These are phyloP conservation scores for Rhinogobius similis DNA, from an alignment of 2,113 vertebrate species.

Conservation along the genomic window DNA sequence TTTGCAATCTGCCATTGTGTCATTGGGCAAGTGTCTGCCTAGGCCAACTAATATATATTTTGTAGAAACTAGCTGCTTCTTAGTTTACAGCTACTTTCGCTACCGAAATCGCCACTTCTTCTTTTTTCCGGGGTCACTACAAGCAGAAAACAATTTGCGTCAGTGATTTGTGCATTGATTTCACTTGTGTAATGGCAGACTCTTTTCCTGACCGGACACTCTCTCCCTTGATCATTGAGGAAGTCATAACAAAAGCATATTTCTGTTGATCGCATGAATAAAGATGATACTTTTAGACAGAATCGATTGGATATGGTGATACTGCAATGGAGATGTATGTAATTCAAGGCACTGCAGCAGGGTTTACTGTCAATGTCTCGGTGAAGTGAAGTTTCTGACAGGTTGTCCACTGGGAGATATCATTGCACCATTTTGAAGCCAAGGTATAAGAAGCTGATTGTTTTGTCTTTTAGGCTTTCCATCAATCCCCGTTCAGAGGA, in stretches of 20 bases:
- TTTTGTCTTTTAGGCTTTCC: background rate
- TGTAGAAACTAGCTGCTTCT: background rate
- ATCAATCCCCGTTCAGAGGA: background rate
- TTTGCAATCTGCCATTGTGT: no score
- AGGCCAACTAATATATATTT: no score
- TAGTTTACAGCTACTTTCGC: background rate
- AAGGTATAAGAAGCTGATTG: constrained; percentile 13
- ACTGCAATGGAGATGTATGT: background rate
- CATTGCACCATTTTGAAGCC: constrained; percentile 27
- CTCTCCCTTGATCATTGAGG: background rate
- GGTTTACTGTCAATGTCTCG: constrained; percentile 29
- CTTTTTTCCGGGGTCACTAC: background rate
- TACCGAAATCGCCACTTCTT: background rate
- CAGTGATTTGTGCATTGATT: background rate
- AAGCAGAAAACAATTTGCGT: background rate
- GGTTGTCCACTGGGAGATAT: constrained; percentile 27
- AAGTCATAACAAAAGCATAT: background rate
- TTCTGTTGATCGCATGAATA: background rate
- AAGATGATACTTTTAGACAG: background rate
- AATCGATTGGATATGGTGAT: constrained; percentile 5
- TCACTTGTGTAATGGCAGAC: background rate
- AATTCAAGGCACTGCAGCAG: constrained; percentile 3
- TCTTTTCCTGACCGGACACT: background rate
- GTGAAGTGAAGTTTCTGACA: constrained; percentile 34
- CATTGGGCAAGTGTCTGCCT: no score